Conservation (phyloP, 2,888 invertebrate species). For the Fragum fragum region DNA sequence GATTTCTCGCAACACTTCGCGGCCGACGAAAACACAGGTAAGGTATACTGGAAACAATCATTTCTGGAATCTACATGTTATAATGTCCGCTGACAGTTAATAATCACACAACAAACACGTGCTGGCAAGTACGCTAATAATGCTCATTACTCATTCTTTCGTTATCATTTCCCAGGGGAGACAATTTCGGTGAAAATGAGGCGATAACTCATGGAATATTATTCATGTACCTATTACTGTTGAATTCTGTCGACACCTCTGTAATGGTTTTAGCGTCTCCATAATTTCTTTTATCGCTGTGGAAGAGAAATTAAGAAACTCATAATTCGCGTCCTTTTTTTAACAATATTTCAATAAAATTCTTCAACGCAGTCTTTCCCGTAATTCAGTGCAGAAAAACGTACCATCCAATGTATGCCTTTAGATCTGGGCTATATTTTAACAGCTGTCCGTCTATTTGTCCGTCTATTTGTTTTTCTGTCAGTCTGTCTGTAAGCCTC, state of each 20-base stretch:
- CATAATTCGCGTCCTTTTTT: too few relatives aligned
- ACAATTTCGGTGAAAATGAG: not conserved
- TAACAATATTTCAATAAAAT: too few relatives aligned
- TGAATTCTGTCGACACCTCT: not conserved
- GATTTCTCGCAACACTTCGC: not conserved
- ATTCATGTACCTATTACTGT: not conserved
- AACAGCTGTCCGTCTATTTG: too few relatives aligned
- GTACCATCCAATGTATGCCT: too few relatives aligned
- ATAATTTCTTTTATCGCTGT: slow-evolving; percentile 8
- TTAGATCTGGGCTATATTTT: too few relatives aligned
- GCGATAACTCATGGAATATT: slow-evolving; percentile 6
- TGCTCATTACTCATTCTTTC: slow-evolving; percentile 6
- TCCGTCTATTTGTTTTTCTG: too few relatives aligned
- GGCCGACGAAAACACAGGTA: slow-evolving; percentile 8
- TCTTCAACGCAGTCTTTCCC: too few relatives aligned
- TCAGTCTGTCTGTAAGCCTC: too few relatives aligned
- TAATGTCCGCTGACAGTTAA: slow-evolving; percentile 13
- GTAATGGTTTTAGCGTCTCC: slow-evolving; percentile 10
- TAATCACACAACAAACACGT: not conserved
- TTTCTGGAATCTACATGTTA: slow-evolving; percentile 9
- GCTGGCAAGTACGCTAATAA: slow-evolving; percentile 1
- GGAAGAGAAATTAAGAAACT: not conserved
- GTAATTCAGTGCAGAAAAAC: too few relatives aligned
- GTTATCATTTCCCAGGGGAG: slow-evolving; percentile 11
- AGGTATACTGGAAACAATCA: not conserved